phyloP scores from a whole-genome alignment of 2,113 vertebrate genomes.

The Peucedramus taeniatus region DNA sequence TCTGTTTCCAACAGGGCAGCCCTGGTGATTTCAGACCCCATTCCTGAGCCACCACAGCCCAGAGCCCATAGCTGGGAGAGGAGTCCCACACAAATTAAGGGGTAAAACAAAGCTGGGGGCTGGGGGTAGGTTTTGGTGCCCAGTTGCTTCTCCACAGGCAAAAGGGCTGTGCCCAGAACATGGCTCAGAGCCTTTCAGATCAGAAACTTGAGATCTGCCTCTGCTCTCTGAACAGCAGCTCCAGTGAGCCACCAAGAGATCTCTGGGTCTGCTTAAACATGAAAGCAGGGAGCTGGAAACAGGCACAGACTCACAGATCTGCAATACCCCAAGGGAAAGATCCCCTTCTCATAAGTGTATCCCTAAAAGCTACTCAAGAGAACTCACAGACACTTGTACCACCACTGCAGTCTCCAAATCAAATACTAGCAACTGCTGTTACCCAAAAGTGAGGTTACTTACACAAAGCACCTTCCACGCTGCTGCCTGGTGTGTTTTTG shows the following conservation, averaged over 20 bases:
- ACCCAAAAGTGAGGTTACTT: not conserved
- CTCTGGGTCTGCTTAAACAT: not conserved
- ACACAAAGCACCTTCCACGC: not conserved
- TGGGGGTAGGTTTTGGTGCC: not conserved
- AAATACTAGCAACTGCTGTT: not conserved
- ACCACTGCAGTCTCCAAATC: not conserved
- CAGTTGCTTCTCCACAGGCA: not conserved
- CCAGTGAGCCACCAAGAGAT: not conserved
- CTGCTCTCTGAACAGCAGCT: not conserved
- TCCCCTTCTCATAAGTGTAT: accelerated
- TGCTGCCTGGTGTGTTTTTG: not conserved
- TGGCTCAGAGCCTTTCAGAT: not conserved
- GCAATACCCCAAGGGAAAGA: not conserved
- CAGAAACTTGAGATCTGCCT: not conserved
- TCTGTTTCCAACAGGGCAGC: not conserved
- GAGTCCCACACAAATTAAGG: not conserved
- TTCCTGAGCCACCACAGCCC: not conserved
- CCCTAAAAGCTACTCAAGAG: not conserved
- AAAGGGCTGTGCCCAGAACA: not conserved
- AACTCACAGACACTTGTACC: not conserved
- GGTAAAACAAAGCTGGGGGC: not conserved
- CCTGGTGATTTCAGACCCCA: not conserved
- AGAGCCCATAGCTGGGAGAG: not conserved
- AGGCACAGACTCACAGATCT: not conserved
- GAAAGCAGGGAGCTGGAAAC: not conserved